Base-by-base conservation (phyloP, 2,113 vertebrate species). In the Tapirus terrestris region DNA sequence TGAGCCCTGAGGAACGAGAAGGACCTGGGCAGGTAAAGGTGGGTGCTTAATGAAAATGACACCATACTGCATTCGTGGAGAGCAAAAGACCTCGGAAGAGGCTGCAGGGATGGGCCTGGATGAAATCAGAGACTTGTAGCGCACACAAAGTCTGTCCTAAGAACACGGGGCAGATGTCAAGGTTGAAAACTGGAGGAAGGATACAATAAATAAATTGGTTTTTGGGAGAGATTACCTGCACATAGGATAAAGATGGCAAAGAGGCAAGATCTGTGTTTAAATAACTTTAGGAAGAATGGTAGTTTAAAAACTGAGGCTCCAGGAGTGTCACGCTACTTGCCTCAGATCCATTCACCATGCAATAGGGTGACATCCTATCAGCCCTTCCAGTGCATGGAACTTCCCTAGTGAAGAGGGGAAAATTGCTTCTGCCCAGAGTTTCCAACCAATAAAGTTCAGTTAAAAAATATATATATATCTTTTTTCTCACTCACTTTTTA, bases 371-470 rank as follows among this genome's bases (percentile, higher is more conserved):
- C 18, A 8, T 14, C 33, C 31, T 9, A 3, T 33, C 27, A 17
- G 29, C 3, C 21, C 17, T 88, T 21, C 4, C 7, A 25, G 13
- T 10, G 1, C 8, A 31, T n/a, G n/a, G 33, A 0, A 2, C 6
- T 2, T 27, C 25, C 29, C 8, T 56, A 18, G 13, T 12, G 36
- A 73, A 81, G 27, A 77, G 14, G 0, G 8, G 18, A 91, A 86
- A 36, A 25, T 0, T 11, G 1, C 36, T 43, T 92, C 33, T 70
- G 12, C 20, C 65, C 51, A 18, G 31, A 25, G 31, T 76, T 83
- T 82, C 31, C 51, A 89, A 79, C 0, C 14, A 63, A 81, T 61
- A 63, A 27, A 86, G 20, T 25, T 9, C 61, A 92, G 27, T 56
- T 73, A n/a, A 39, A 39, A 39, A 39, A 39, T 39, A 39, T 39